Conservation (phyloP, 2,888 invertebrate species). For the Dryomyza anilis region DNA sequence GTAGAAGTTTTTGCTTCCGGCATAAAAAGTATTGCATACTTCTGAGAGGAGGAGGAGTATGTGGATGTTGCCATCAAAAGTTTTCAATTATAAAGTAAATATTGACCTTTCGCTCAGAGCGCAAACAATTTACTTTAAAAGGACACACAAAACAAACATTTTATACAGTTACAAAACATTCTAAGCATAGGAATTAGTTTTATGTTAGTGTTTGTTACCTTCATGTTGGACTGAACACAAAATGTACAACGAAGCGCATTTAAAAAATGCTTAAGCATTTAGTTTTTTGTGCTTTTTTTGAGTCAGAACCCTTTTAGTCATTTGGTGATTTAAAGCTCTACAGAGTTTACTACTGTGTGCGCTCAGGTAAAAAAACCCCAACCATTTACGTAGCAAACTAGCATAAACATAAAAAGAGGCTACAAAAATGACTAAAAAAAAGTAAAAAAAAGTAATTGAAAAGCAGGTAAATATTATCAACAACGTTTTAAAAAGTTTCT, state of each 20-base stretch:
- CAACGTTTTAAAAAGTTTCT: background rate
- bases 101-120: background rate
- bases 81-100: slow-evolving; percentile 1
- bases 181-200: background rate
- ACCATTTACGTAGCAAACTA: background rate
- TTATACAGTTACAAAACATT: background rate
- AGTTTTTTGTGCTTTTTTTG: background rate
- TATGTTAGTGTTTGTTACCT: background rate
- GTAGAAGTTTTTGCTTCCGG: background rate
- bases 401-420: background rate
- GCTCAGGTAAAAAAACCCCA: background rate
- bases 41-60: no score
- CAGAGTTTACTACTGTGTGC: background rate
- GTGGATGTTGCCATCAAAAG: background rate
- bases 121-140: background rate
- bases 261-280: background rate
- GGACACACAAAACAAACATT: no score
- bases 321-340: no score
- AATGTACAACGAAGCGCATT: background rate
- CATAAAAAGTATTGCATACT: no score
- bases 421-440: background rate
- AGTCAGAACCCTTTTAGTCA: background rate
- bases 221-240: background rate
- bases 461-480: background rate
- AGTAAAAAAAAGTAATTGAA: background rate